phyloP scores from a whole-genome alignment of 2,888 invertebrate species.

The Gastrophysa polygoni region DNA sequence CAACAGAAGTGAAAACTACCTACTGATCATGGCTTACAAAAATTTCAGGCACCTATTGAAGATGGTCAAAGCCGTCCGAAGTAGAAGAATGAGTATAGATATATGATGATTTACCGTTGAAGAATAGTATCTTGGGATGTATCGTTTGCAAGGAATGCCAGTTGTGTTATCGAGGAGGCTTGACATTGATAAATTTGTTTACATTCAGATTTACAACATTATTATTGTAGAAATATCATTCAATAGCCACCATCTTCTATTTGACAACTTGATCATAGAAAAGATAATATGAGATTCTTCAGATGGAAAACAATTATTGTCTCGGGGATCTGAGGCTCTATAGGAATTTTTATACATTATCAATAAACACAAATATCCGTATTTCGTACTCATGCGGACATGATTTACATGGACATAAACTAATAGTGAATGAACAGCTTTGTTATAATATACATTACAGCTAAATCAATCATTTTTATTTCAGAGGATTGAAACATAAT shows the following conservation, averaged over 20 bases:
- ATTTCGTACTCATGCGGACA: no score
- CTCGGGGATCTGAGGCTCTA: no score
- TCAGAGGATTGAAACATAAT: no score
- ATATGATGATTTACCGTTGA: conserved; percentile 9
- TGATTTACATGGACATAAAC: no score
- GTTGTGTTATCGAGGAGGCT: background rate
- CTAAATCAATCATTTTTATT: no score
- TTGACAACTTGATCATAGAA: background rate
- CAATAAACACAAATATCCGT: no score
- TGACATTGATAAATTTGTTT: background rate
- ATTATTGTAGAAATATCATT: no score
- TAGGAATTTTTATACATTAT: no score
- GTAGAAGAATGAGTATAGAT: conserved; percentile 2
- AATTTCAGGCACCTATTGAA: conserved; percentile 7
- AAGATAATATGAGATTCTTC: background rate
- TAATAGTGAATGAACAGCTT: no score
- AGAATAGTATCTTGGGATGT: conserved; percentile 5
- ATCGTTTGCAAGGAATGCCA: background rate
- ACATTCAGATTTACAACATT: background rate
- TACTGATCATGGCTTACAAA: conserved; percentile 24
- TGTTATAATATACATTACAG: no score
- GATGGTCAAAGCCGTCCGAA: conserved; percentile 8
- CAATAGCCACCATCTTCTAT: background rate
- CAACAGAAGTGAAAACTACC: conserved; percentile 25
- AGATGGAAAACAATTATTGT: no score